A percentile compares a stretch with the other conserved stretches of the same genome.
These are phyloP conservation scores for Eupithecia subfuscata DNA, from an alignment of 2,888 invertebrate species.

Conservation along the genomic window DNA sequence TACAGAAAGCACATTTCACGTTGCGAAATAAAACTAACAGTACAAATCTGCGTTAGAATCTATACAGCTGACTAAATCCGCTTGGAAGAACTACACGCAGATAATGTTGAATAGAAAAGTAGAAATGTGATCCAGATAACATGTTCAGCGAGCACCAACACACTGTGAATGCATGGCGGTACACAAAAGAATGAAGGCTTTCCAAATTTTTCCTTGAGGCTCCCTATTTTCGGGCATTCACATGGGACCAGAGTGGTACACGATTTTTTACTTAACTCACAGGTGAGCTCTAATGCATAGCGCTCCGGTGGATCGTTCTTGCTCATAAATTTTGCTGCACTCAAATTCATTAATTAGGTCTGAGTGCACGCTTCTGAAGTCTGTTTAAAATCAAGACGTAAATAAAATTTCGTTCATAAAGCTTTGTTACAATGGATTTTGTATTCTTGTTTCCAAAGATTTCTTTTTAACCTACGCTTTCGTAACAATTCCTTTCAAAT, in stretches of 20 bases:
- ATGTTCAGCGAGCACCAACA: slow-evolving; percentile 51
- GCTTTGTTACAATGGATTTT: neutral
- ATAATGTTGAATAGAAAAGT: neutral
- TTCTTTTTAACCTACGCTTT: neutral
- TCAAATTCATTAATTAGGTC: slow-evolving; percentile 52
- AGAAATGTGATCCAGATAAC: slow-evolving; percentile 57
- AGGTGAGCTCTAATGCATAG: slow-evolving; percentile 69
- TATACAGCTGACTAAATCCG: neutral
- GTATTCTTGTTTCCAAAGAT: neutral
- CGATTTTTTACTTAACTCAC: slow-evolving; percentile 78
- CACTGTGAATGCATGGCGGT: slow-evolving; percentile 57
- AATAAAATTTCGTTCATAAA: neutral
- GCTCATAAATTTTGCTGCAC: slow-evolving; percentile 40
- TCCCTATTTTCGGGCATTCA: slow-evolving; percentile 62
- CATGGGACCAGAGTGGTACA: slow-evolving; percentile 69
- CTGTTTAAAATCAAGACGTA: slow-evolving; percentile 20
- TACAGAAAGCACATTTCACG: neutral
- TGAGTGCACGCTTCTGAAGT: slow-evolving; percentile 30
- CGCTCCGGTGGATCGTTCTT: slow-evolving; percentile 49
- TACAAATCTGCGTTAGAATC: neutral
- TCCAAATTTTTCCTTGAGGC: slow-evolving; percentile 62
- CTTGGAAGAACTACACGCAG: neutral
- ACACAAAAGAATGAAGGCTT: slow-evolving; percentile 63
- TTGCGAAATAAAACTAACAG: neutral
- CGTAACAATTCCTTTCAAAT: neutral